These are phyloP conservation scores for Berghia stephanieae DNA, from an alignment of 1,140 invertebrate species.

Conservation along the genomic window DNA sequence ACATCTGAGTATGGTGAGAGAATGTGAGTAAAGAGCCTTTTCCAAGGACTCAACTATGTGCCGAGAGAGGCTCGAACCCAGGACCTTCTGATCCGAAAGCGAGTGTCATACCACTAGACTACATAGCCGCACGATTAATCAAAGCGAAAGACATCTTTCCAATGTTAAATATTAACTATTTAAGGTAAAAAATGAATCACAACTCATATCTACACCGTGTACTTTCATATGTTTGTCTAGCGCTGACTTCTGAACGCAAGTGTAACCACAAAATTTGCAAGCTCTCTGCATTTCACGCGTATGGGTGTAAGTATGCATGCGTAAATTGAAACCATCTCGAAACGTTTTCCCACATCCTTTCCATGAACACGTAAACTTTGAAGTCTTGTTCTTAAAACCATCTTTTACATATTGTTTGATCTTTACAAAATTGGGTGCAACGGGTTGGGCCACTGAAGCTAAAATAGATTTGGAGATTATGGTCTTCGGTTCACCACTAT, in stretches of 20 bases:
- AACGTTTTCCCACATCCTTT: constrained; percentile 24
- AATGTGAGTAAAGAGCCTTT: too few species aligned
- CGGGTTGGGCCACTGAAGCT: neutral
- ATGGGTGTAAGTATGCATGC: constrained; percentile 19
- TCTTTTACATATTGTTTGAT: neutral
- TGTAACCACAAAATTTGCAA: constrained; percentile 15
- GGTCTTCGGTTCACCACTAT: neutral
- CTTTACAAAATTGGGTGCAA: neutral
- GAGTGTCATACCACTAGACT: too few species aligned
- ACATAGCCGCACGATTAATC: too few species aligned
- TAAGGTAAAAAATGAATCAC: too few species aligned
- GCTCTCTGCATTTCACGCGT: constrained; percentile 26
- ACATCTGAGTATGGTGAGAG: too few species aligned
- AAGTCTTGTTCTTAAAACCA: neutral
- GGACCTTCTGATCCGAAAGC: too few species aligned
- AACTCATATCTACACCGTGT: too few species aligned
- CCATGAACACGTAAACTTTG: constrained; percentile 17
- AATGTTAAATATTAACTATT: too few species aligned
- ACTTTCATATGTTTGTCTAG: constrained; percentile 17
- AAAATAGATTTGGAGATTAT: neutral
- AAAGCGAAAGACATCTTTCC: too few species aligned
- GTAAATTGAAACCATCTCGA: constrained; percentile 15
- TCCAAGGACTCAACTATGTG: too few species aligned
- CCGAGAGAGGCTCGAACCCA: too few species aligned
- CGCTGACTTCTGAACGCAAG: constrained; percentile 24